Percentiles rank a stretch among this genome's conserved stretches.
Conservation (phyloP, 2,888 invertebrate genomes). For the Nomada goodeniana region DNA sequence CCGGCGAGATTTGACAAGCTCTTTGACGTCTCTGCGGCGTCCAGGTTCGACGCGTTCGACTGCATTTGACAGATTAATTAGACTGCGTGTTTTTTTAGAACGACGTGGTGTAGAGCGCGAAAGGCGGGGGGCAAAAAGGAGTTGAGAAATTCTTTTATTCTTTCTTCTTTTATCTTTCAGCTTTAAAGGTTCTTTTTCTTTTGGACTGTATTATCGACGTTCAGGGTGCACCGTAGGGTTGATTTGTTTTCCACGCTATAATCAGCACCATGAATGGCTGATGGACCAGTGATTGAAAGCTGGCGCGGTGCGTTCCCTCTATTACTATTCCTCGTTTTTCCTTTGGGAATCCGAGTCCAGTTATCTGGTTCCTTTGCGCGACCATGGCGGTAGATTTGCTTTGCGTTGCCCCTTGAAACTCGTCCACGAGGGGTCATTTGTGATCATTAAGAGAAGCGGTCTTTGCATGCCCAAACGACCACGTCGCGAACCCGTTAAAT, state of each 20-base stretch:
- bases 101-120: slow-evolving; percentile 30
- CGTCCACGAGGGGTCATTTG: no score
- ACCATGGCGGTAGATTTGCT: no score
- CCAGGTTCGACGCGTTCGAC: slow-evolving; percentile 12
- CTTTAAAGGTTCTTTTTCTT: background rate
- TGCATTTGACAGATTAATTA: slow-evolving; percentile 66
- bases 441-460: no score
- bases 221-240: slow-evolving; percentile 36
- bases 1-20: slow-evolving; percentile 33
- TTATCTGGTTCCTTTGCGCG: background rate
- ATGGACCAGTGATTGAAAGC: slow-evolving; percentile 47
- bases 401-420: no score
- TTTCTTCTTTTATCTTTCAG: background rate
- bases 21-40: slow-evolving; percentile 45
- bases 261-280: slow-evolving; percentile 24
- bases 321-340: slow-evolving; percentile 9
- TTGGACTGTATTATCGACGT: background rate
- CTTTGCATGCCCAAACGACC: no score
- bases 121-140: slow-evolving; percentile 3
- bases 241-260: slow-evolving; percentile 37
- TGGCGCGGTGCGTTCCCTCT: background rate
- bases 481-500: no score
- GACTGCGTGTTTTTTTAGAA: slow-evolving; percentile 46
- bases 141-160: background rate
- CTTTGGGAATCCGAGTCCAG: background rate